phyloP scores from a whole-genome alignment of 35 echinoderm and acorn worm species.

The Heliocidaris erythrogramma region DNA sequence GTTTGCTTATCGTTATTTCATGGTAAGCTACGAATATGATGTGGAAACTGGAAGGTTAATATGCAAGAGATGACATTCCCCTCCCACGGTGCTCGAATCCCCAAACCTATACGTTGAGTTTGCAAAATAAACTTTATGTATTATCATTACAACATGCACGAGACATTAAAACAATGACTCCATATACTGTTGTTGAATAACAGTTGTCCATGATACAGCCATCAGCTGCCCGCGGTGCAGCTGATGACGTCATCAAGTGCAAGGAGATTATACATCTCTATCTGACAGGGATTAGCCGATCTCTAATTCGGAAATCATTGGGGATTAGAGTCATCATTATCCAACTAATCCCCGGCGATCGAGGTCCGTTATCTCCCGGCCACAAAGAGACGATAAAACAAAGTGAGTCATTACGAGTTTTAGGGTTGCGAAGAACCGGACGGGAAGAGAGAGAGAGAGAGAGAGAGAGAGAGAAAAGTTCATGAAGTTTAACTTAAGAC shows the following conservation, averaged over 20 bases:
- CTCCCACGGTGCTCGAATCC: no score
- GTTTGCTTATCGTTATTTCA: no score
- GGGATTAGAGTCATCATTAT: constrained; percentile 27
- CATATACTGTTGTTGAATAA: no score
- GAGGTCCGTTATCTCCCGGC: constrained; percentile 22
- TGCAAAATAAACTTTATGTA: no score
- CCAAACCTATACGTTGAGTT: no score
- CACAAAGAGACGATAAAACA: constrained; percentile 18
- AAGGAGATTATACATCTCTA: neutral
- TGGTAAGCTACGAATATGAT: no score
- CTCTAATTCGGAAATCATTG: constrained; percentile 35
- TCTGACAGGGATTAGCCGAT: neutral
- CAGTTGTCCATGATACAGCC: neutral
- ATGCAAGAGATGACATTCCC: no score
- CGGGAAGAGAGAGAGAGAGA: neutral
- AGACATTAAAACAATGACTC: no score
- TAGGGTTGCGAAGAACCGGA: neutral
- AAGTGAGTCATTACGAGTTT: neutral
- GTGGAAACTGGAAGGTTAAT: no score
- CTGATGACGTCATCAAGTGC: neutral
- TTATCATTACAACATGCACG: no score
- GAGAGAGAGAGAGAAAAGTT: neutral
- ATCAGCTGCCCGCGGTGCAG: neutral
- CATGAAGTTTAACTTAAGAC: neutral
- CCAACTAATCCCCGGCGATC: neutral